Evolutionary conservation across 2,888 invertebrate species (phyloP), one percentile per base, ranked within the genome.

Genomic region (Eristalis pertinax): DNA sequence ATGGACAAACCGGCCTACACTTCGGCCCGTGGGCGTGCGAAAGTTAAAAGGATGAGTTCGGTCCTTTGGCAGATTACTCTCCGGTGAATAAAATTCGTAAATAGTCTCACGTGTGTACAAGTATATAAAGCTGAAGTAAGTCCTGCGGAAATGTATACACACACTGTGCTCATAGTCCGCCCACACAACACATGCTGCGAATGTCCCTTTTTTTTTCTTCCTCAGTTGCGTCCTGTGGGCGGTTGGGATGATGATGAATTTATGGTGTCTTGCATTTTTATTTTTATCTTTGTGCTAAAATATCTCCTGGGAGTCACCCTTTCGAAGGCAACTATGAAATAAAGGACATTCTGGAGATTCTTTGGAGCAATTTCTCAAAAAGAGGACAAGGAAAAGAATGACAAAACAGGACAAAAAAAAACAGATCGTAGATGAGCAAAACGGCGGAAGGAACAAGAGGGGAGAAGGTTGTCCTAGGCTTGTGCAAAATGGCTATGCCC

Each of bases 301-400:
- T 78, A 84, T 83, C 77, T 78, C 63, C 43, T n/a, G 83, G 73
- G 73, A 78, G 63, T 64, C 78, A 58, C 50, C 78, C 73, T 84
- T 78, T 84, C 58, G 29, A 43, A 73, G 58, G 35, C 35, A 63
- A 32, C 41, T n/a, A 68, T 43, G 58, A 41, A 41, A 65, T 78
- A 70, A 62, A 38, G 22, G 35, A 69, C 56, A 56, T 68, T 68
- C 68, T 62, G 50, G 19, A 50, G 50, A 50, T 50, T 50, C 50
- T 50, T 19, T 13, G 38, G 8, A 38, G 13, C 38, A 38, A 38
- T 38, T 50, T 19, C 19, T 19, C 50, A 19, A 50, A 19, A 50
- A 19, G 19, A 50, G 43, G 43, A n/a, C 43, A 15, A n/a, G n/a
- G 1, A n/a, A 7, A 19, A 50, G 15, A 15, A 15, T n/a, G n/a